Evolutionary conservation across 2,113 vertebrate genomes (phyloP).

Genomic region (Notothenia coriiceps): DNA sequence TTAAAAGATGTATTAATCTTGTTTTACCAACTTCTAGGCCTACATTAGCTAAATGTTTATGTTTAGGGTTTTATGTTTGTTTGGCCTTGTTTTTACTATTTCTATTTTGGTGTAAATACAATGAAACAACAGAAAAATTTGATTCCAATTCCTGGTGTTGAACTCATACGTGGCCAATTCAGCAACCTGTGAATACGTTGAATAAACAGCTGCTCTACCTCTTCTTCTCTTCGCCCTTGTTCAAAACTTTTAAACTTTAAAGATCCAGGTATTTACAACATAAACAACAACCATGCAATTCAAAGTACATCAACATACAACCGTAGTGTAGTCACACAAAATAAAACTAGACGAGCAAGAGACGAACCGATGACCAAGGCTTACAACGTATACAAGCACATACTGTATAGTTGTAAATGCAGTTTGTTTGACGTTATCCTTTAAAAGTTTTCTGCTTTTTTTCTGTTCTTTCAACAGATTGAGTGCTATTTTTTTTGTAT

Average conservation of each 20-base stretch:
- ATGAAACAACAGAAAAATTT: no score
- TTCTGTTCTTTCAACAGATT: no score
- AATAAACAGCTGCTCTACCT: conserved; percentile 1
- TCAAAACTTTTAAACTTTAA: background rate
- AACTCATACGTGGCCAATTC: no score
- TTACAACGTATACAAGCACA: background rate
- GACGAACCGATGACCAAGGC: background rate
- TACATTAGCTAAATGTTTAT: no score
- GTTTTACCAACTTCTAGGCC: no score
- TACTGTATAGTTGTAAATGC: background rate
- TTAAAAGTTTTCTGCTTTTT: background rate
- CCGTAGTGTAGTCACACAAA: background rate
- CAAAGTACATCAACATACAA: background rate
- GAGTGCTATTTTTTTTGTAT: no score
- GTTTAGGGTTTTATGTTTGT: no score
- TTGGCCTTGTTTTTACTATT: no score
- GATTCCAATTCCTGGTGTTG: no score
- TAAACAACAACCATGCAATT: background rate
- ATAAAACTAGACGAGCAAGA: background rate
- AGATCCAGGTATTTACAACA: background rate
- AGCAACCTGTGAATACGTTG: conserved; percentile 16
- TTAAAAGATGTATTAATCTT: no score
- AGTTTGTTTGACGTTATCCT: background rate
- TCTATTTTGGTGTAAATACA: no score
- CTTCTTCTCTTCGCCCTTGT: background rate